Conservation (phyloP, 37 sponge, comb jelly and placozoan species). For the Aphrocallistes beatrix region DNA sequence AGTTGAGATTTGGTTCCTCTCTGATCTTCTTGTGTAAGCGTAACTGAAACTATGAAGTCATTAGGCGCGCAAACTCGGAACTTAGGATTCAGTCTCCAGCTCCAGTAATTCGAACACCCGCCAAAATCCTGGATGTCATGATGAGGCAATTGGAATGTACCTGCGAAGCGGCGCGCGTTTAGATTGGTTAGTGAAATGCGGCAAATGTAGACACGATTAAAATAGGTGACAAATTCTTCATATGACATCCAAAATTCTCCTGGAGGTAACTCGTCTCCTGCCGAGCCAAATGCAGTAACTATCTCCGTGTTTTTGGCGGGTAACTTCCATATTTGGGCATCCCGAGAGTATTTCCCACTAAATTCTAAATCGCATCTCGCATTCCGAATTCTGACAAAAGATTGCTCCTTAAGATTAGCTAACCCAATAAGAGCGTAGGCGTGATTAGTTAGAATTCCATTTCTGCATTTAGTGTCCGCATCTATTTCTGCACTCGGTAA, state of each 20-base stretch:
- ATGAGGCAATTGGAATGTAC: background rate
- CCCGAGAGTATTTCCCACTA: background rate
- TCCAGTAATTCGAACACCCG: background rate
- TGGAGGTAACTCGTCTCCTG: background rate
- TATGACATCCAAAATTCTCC: constrained; percentile 9
- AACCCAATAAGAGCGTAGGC: background rate
- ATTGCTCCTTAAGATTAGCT: background rate
- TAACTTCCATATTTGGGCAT: background rate
- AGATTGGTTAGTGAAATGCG: background rate
- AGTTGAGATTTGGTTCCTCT: background rate
- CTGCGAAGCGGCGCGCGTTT: background rate
- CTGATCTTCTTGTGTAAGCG: background rate
- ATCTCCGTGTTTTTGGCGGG: background rate
- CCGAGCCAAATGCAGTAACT: background rate
- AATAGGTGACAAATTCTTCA: constrained; percentile 12
- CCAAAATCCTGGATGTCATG: background rate
- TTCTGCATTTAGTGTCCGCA: background rate
- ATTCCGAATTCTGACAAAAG: background rate
- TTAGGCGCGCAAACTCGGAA: background rate
- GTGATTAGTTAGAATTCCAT: background rate
- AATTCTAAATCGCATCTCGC: constrained; percentile 12
- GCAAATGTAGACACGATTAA: constrained; percentile 3
- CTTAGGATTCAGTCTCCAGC: constrained; percentile 1
- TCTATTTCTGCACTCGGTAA: background rate
- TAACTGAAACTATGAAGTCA: background rate